phyloP scores from a whole-genome alignment of 2,888 invertebrate genomes.

The Tenthredo scrophulariae region DNA sequence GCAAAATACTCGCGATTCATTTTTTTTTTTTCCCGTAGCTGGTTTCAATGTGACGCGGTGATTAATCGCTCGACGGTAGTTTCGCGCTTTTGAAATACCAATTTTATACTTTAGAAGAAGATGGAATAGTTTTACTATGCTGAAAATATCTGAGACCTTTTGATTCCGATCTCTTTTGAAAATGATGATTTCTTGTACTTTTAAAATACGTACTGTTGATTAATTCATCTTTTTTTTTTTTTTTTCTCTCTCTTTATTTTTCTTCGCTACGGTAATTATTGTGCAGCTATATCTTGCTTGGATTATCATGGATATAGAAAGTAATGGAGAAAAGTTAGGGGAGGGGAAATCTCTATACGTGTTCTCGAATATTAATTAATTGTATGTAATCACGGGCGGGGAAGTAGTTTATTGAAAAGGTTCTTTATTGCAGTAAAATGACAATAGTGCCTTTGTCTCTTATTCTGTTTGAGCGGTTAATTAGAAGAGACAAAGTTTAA shows the following conservation, averaged over 20 bases:
- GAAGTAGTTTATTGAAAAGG: slow-evolving; percentile 1
- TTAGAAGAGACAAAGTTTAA: slow-evolving; percentile 15
- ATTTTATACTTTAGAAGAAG: neutral
- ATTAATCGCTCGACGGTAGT: slow-evolving; percentile 26
- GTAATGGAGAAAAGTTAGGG: neutral
- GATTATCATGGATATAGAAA: slow-evolving; percentile 14
- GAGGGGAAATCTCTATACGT: neutral
- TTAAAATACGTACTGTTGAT: neutral
- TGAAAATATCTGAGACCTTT: neutral
- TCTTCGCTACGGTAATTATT: neutral
- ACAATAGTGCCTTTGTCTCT: slow-evolving; percentile 19
- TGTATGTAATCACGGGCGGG: neutral
- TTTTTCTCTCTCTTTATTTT: neutral
- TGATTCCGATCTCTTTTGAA: neutral
- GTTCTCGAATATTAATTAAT: slow-evolving; percentile 5
- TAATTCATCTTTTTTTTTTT: neutral
- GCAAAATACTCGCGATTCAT: slow-evolving; percentile 7
- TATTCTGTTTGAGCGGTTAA: neutral
- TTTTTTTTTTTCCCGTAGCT: neutral
- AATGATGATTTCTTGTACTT: neutral
- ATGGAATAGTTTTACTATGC: neutral
- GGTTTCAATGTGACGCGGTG: neutral
- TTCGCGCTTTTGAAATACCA: neutral
- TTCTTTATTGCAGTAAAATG: slow-evolving; percentile 2
- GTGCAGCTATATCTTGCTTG: neutral